phyloP scores from a whole-genome alignment of 2,888 invertebrate species.

The Pseudeuparius sepicola region DNA sequence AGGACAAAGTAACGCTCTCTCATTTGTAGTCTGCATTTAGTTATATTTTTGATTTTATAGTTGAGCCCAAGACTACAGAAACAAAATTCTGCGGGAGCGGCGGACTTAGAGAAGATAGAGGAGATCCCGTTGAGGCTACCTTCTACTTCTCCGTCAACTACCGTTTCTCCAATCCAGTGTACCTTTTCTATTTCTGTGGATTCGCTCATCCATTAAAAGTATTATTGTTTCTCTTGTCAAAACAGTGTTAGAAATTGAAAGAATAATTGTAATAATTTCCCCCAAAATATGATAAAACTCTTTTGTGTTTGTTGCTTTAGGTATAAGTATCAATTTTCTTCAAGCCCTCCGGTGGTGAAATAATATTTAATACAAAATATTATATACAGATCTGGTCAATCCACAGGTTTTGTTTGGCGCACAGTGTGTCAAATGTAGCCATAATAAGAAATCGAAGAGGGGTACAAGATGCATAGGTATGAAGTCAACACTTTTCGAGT shows the following conservation, averaged over 20 bases:
- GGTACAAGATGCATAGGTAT: too few species aligned
- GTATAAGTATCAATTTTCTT: too few species aligned
- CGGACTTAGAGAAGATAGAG: slow-evolving; percentile 60
- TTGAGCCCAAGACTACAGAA: slow-evolving; percentile 45
- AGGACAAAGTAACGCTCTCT: slow-evolving; percentile 26
- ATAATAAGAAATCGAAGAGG: too few species aligned
- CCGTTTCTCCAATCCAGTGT: slow-evolving; percentile 33
- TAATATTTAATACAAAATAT: too few species aligned
- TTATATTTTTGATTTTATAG: slow-evolving; percentile 27
- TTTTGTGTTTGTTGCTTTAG: too few species aligned
- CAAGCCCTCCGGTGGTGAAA: too few species aligned
- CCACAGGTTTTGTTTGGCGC: too few species aligned
- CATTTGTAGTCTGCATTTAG: neutral
- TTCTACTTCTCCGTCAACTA: slow-evolving; percentile 26
- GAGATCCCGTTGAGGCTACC: slow-evolving; percentile 47
- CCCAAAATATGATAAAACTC: too few species aligned
- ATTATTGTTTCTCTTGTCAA: slow-evolving; percentile 3
- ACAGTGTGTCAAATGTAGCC: too few species aligned
- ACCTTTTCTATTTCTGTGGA: slow-evolving; percentile 38
- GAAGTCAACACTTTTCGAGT: too few species aligned
- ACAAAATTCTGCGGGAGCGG: slow-evolving; percentile 59
- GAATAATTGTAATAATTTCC: too few species aligned
- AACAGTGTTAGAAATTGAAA: slow-evolving; percentile 4
- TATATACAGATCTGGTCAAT: too few species aligned
- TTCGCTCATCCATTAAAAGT: slow-evolving; percentile 33